A percentile compares a stretch with the other conserved stretches of the same genome.
phyloP scores from a whole-genome alignment of 2,888 invertebrate genomes.

The Aplocera efformata region DNA sequence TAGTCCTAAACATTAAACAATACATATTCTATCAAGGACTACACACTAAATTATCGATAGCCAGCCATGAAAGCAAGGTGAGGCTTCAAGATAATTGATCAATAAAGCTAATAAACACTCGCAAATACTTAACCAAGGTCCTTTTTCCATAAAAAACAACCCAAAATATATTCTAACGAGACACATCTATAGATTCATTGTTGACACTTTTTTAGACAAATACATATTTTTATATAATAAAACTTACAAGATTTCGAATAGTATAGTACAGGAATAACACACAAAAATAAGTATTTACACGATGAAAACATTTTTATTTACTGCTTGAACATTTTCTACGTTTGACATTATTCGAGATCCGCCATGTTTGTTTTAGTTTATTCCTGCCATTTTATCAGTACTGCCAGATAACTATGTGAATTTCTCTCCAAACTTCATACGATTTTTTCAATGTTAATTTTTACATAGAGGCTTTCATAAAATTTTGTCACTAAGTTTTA shows the following conservation, averaged over 20 bases:
- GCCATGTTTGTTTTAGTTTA: conserved; percentile 62
- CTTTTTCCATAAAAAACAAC: conserved; percentile 30
- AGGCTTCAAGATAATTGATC: conserved; percentile 41
- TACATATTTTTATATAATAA: background rate
- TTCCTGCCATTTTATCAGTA: conserved; percentile 30
- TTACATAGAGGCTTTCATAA: no score
- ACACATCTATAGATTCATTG: background rate
- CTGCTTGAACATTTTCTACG: conserved; percentile 60
- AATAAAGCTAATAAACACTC: conserved; percentile 29
- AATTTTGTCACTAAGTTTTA: no score
- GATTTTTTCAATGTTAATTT: no score
- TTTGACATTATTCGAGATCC: conserved; percentile 58
- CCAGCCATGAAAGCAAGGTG: conserved; percentile 21
- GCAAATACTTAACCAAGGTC: conserved; percentile 40
- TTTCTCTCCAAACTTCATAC: no score
- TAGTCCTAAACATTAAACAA: background rate
- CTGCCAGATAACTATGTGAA: no score
- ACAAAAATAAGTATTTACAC: conserved; percentile 47
- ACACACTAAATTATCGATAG: conserved; percentile 21
- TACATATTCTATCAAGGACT: conserved; percentile 14
- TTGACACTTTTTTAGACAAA: background rate
- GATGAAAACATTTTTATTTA: conserved; percentile 70
- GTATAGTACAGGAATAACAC: conserved; percentile 46
- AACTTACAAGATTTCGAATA: conserved; percentile 62
- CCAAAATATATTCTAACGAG: conserved; percentile 21